Evolutionary conservation across 2,113 vertebrate species (phyloP).

Genomic region (Apodemus speciosus): DNA sequence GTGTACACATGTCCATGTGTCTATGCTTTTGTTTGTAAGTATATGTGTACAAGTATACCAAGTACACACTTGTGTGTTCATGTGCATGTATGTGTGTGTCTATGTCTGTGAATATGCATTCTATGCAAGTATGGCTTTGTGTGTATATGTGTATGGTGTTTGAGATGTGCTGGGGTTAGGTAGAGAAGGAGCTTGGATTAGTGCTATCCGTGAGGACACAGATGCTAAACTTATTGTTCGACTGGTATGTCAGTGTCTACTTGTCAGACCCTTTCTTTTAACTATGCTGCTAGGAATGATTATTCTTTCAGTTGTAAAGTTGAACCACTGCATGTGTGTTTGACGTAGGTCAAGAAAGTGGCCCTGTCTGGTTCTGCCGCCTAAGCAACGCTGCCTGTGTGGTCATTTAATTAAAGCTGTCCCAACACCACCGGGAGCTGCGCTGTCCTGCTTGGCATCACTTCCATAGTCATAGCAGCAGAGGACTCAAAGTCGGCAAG

Average conservation of each 20-base stretch:
- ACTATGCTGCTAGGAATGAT: not conserved
- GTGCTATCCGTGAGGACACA: not conserved
- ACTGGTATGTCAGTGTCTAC: not conserved
- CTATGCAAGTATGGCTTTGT: not conserved
- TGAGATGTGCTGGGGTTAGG: not conserved
- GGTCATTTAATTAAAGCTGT: not conserved
- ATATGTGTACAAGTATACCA: not conserved
- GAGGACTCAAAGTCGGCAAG: not conserved
- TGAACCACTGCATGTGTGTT: slow-evolving; percentile 1
- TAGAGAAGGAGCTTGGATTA: not conserved
- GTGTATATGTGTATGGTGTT: not conserved
- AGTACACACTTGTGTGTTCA: not conserved
- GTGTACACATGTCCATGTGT: not conserved
- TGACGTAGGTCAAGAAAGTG: slow-evolving; percentile 42
- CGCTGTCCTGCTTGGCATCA: not conserved
- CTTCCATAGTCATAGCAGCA: not conserved
- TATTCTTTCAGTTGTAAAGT: slow-evolving; percentile 40
- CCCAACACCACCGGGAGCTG: not conserved
- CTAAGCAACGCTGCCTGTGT: not conserved
- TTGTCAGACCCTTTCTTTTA: slow-evolving; percentile 12
- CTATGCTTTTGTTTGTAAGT: not conserved
- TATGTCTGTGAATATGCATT: not conserved
- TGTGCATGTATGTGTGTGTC: not conserved
- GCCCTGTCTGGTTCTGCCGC: not conserved
- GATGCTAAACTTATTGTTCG: not conserved